phyloP scores from a whole-genome alignment of 2,113 vertebrate genomes.

The Daboia siamensis region DNA sequence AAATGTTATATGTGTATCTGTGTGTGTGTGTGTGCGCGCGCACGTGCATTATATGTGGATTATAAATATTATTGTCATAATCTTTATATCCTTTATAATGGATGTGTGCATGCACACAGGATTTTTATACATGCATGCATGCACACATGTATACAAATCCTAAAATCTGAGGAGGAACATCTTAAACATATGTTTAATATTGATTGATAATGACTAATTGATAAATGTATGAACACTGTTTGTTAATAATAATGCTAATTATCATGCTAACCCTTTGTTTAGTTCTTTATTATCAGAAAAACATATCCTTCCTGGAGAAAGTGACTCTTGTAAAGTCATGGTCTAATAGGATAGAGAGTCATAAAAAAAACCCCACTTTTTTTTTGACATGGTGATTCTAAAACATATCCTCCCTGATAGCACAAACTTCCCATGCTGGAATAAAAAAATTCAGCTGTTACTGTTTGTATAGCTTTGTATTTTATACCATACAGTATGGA shows the following conservation, averaged over 20 bases:
- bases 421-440: neutral
- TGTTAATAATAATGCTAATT: neutral
- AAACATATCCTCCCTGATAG: neutral
- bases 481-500: neutral
- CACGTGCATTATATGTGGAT: neutral
- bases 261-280: neutral
- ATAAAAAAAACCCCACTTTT: neutral
- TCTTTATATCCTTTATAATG: neutral
- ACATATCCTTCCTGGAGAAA: neutral
- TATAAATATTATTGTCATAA: neutral
- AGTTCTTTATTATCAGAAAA: neutral
- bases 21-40: neutral
- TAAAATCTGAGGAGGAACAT: neutral
- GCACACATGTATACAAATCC: neutral
- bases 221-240: neutral
- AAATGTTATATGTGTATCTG: neutral
- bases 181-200: neutral
- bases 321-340: neutral
- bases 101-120: neutral
- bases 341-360: neutral
- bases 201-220: neutral
- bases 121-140: neutral
- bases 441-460: neutral
- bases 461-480: neutral
- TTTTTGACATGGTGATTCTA: neutral